Percentiles rank a stretch among this genome's conserved stretches.
Evolutionary conservation across 2,888 invertebrate genomes (phyloP).

Genomic region (Cantharis lateralis): DNA sequence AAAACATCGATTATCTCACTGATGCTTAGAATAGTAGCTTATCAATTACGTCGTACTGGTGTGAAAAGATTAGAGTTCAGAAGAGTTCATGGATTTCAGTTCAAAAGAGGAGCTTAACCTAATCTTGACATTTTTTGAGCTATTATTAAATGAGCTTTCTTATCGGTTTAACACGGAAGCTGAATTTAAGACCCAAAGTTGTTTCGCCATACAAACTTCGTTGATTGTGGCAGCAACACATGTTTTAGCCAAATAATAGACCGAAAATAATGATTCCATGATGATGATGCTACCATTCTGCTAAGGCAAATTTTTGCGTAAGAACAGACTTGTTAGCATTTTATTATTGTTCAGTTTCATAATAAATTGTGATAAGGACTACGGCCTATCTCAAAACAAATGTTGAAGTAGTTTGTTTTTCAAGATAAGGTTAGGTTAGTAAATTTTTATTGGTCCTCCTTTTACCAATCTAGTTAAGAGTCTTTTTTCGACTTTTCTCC

Average conservation of each 20-base stretch:
- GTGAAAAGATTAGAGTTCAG: no score
- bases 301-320: not conserved
- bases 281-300: not conserved
- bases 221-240: not conserved
- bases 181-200: no score
- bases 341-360: not conserved
- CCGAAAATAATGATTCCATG: no score
- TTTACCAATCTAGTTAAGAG: not conserved
- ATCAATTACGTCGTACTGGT: no score
- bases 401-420: not conserved
- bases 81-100: no score
- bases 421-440: not conserved
- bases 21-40: no score
- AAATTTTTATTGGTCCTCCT: not conserved
- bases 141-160: not conserved
- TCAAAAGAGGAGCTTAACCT: no score
- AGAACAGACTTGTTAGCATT: not conserved
- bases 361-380: not conserved
- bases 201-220: not conserved
- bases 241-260: not conserved
- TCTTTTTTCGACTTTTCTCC: not conserved
- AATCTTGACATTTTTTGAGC: not conserved
- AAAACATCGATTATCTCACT: no score
- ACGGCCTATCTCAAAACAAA: not conserved
- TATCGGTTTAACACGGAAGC: no score